Percentiles rank a stretch among this genome's conserved stretches.
Conservation (phyloP, 2,888 invertebrate species). For the Hofmannophila pseudospretella region DNA sequence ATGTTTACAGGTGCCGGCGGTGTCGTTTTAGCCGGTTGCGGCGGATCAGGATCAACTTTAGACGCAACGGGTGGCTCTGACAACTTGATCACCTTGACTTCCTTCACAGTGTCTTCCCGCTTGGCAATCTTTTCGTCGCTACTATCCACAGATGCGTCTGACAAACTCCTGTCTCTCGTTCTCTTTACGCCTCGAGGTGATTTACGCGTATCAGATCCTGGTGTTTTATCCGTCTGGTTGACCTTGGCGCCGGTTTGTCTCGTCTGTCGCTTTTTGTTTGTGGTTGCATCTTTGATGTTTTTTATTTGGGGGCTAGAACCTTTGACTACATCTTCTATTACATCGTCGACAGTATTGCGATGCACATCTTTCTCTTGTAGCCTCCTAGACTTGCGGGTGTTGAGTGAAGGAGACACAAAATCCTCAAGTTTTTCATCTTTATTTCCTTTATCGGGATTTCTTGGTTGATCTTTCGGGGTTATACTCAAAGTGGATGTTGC, state of each 20-base stretch:
- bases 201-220: slow-evolving; percentile 68
- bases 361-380: slow-evolving; percentile 87
- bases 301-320: slow-evolving; percentile 64
- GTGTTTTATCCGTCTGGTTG: slow-evolving; percentile 36
- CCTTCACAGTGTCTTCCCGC: slow-evolving; percentile 42
- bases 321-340: slow-evolving; percentile 93
- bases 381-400: slow-evolving; percentile 89
- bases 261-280: slow-evolving; percentile 72
- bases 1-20: slow-evolving; percentile 8
- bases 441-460: slow-evolving; percentile 41
- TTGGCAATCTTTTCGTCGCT: slow-evolving; percentile 74
- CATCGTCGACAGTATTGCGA: slow-evolving; percentile 89
- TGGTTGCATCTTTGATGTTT: slow-evolving; percentile 44
- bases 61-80: slow-evolving; percentile 28
- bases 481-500: slow-evolving; percentile 62
- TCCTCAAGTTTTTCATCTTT: slow-evolving; percentile 77
- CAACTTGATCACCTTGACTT: slow-evolving; percentile 45
- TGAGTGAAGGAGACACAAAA: slow-evolving; percentile 80
- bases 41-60: slow-evolving; percentile 19
- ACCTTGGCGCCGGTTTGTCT: slow-evolving; percentile 68
- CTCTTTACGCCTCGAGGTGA: slow-evolving; percentile 81
- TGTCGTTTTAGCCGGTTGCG: slow-evolving; percentile 12
- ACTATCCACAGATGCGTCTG: slow-evolving; percentile 81
- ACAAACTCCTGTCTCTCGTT: slow-evolving; percentile 80
- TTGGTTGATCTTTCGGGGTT: slow-evolving; percentile 26